Conservation (phyloP, 2,113 vertebrate species). For the Corapipo altera region DNA sequence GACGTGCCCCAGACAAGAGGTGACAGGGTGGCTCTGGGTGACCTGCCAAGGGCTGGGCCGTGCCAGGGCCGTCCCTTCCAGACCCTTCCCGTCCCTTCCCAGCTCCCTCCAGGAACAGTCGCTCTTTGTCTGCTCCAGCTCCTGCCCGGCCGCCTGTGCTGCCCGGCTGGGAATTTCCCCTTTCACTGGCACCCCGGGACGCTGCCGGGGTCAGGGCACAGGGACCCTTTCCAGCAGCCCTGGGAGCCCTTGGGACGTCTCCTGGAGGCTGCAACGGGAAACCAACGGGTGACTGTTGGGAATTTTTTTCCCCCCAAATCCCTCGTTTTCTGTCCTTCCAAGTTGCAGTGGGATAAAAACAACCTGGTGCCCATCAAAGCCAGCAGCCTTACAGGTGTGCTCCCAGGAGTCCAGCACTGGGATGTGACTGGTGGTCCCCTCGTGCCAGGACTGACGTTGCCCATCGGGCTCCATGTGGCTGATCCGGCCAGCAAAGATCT, state of each 20-base stretch:
- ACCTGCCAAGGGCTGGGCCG: not conserved
- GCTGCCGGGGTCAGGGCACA: not conserved
- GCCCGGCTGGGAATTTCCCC: not conserved
- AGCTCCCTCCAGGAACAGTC: not conserved
- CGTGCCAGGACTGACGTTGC: accelerated
- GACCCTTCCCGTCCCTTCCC: not conserved
- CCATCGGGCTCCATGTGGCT: accelerated
- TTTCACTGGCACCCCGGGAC: accelerated
- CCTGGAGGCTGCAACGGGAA: not conserved
- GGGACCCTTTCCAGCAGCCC: not conserved
- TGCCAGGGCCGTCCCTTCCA: not conserved
- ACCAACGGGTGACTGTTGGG: accelerated
- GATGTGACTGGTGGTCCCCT: not conserved
- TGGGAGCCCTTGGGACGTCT: not conserved
- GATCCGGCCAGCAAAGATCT: accelerated
- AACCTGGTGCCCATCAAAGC: not conserved
- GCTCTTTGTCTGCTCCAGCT: not conserved
- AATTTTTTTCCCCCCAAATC: accelerated
- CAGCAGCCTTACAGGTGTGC: not conserved
- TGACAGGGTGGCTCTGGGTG: accelerated
- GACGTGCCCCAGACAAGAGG: not conserved
- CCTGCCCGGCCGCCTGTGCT: not conserved
- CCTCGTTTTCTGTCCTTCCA: not conserved
- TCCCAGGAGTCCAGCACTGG: not conserved
- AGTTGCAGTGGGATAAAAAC: not conserved